Evolutionary conservation across 2,113 vertebrate genomes (phyloP).

Genomic region (Seriola dumerili): DNA sequence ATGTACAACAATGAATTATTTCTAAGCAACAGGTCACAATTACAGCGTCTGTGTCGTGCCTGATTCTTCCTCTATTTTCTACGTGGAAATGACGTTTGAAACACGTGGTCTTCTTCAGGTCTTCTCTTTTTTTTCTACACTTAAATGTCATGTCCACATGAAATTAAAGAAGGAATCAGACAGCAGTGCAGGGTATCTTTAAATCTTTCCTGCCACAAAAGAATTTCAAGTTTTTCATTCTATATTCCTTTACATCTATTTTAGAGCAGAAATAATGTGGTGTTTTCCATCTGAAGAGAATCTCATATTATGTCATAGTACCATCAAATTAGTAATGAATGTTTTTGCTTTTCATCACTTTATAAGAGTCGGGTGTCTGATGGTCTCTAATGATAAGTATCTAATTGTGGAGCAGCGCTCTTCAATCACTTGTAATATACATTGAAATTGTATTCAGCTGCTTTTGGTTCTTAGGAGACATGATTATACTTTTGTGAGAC

Average conservation of each 20-base stretch:
- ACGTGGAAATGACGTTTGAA: too few relatives aligned
- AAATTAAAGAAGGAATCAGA: background rate
- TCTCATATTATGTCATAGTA: background rate
- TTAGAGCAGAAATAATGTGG: background rate
- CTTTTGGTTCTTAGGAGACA: constrained; percentile 6
- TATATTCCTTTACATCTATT: background rate
- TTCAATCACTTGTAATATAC: constrained; percentile 23
- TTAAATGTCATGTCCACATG: too few relatives aligned
- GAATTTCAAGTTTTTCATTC: too few relatives aligned
- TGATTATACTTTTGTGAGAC: constrained; percentile 29
- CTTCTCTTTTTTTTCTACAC: too few relatives aligned
- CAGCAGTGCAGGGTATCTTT: background rate
- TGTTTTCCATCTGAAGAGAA: background rate
- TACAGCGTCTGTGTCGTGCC: too few relatives aligned
- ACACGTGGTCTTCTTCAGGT: too few relatives aligned
- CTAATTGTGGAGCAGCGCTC: constrained; percentile 20
- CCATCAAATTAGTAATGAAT: constrained; percentile 14
- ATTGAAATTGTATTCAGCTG: constrained; percentile 14
- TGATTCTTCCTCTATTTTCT: too few relatives aligned
- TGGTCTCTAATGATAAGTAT: constrained; percentile 20
- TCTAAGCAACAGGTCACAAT: too few relatives aligned
- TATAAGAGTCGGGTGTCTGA: background rate
- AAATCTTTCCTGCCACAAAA: background rate
- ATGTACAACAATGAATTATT: too few relatives aligned
- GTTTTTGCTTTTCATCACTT: background rate